Conservation (phyloP, 2,888 invertebrate species). For the Drosophila anceps region DNA sequence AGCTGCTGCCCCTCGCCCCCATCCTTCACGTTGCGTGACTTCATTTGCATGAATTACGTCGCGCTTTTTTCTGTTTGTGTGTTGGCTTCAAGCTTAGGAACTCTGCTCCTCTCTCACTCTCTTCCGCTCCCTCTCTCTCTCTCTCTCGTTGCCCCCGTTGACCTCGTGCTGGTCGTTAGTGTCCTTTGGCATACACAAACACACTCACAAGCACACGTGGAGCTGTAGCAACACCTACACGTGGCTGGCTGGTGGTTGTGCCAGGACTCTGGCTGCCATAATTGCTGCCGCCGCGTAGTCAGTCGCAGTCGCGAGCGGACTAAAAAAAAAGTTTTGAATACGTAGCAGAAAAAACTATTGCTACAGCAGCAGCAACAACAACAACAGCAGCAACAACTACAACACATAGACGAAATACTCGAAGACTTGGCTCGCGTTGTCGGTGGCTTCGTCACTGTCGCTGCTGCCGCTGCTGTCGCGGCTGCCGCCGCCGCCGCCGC, state of each 20-base stretch:
- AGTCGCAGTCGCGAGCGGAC: slow-evolving; percentile 52
- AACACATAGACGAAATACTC: slow-evolving; percentile 77
- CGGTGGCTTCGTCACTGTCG: slow-evolving; percentile 49
- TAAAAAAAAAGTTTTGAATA: slow-evolving; percentile 53
- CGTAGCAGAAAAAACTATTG: slow-evolving; percentile 56
- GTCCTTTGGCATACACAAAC: slow-evolving; percentile 57
- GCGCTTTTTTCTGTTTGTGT: slow-evolving; percentile 42
- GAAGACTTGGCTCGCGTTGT: slow-evolving; percentile 61
- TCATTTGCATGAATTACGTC: slow-evolving; percentile 82
- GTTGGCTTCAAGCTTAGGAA: slow-evolving; percentile 20
- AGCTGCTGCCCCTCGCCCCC: background rate
- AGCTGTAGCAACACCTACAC: slow-evolving; percentile 37
- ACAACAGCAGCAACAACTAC: slow-evolving; percentile 22
- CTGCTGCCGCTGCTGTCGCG: slow-evolving; percentile 44
- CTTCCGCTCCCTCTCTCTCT: background rate
- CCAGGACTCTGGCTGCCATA: slow-evolving; percentile 57
- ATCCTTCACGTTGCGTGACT: slow-evolving; percentile 76
- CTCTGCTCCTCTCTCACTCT: background rate
- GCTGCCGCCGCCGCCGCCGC: slow-evolving; percentile 47
- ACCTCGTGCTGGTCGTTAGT: slow-evolving; percentile 57
- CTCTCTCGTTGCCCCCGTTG: slow-evolving; percentile 12
- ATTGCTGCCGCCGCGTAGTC: slow-evolving; percentile 66
- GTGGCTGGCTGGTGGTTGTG: slow-evolving; percentile 60
- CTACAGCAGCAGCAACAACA: slow-evolving; percentile 22
- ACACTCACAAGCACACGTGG: slow-evolving; percentile 28